A percentile compares a stretch with the other conserved stretches of the same genome.
Conservation (phyloP, 2,113 vertebrate genomes). For the Grammatotria lemairii region DNA sequence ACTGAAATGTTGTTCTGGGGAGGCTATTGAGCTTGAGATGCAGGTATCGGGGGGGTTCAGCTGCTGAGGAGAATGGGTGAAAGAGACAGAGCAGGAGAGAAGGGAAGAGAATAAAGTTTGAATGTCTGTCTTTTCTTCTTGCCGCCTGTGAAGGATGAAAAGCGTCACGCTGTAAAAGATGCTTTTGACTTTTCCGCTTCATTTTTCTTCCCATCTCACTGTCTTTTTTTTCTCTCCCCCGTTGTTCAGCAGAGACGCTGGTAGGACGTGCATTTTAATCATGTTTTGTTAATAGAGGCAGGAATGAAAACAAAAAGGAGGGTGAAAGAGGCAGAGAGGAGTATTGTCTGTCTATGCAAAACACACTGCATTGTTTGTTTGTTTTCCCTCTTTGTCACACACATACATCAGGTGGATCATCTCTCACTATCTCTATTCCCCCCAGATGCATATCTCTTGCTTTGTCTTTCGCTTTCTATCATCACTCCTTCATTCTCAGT, state of each 20-base stretch:
- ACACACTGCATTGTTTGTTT: slow-evolving; percentile 60
- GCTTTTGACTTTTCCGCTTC: slow-evolving; percentile 69
- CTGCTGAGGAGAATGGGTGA: slow-evolving; percentile 46
- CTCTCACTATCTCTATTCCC: slow-evolving; percentile 39
- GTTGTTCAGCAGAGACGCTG: slow-evolving; percentile 52
- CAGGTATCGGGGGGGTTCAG: slow-evolving; percentile 48
- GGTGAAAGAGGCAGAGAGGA: slow-evolving; percentile 52
- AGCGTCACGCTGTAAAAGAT: slow-evolving; percentile 62
- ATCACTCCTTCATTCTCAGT: slow-evolving; percentile 6
- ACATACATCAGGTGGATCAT: slow-evolving; percentile 58
- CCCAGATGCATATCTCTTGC: slow-evolving; percentile 24
- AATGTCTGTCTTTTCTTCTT: slow-evolving; percentile 65
- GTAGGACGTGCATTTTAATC: slow-evolving; percentile 74
- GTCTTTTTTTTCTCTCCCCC: background rate
- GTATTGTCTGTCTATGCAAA: slow-evolving; percentile 65
- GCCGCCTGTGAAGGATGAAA: slow-evolving; percentile 68
- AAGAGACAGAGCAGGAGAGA: background rate
- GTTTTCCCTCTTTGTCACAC: slow-evolving; percentile 43
- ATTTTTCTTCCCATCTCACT: slow-evolving; percentile 43
- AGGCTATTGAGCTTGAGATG: slow-evolving; percentile 68
- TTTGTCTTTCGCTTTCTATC: slow-evolving; percentile 38
- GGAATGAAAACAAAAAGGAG: slow-evolving; percentile 50
- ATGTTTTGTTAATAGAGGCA: slow-evolving; percentile 69
- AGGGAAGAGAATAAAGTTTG: slow-evolving; percentile 54
- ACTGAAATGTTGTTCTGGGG: slow-evolving; percentile 68